Evolutionary conservation across 1,140 invertebrate genomes (phyloP).

Genomic region (Caenorhabditis remanei): DNA sequence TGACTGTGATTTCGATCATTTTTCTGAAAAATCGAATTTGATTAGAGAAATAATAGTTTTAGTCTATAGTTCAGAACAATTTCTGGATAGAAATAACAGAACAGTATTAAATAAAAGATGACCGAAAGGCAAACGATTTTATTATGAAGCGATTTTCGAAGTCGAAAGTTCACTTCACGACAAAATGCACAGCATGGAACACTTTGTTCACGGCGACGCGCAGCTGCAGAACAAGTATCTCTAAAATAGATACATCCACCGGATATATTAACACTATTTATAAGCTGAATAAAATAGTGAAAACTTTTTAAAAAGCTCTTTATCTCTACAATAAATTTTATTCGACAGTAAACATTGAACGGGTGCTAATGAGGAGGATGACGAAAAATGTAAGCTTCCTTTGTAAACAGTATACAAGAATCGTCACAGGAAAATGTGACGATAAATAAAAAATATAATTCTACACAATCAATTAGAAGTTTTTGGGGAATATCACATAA

Average conservation of each 20-base stretch:
- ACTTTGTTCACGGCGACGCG: not conserved
- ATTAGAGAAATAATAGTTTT: not conserved
- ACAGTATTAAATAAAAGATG: not conserved
- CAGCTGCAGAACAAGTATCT: not conserved
- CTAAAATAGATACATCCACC: not conserved
- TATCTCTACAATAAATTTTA: conserved; percentile 28
- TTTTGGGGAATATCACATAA: conserved; percentile 32
- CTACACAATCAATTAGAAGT: conserved; percentile 16
- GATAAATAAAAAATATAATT: not conserved
- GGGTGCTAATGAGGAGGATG: too few species aligned
- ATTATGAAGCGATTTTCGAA: too few species aligned
- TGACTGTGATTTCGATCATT: conserved; percentile 99
- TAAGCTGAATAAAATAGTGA: too few species aligned
- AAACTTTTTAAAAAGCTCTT: not conserved
- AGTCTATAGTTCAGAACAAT: not conserved
- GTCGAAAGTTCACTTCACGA: not conserved
- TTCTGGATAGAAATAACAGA: not conserved
- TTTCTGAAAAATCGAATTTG: conserved; percentile 29
- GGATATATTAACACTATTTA: too few species aligned
- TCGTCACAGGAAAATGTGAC: conserved; percentile 6
- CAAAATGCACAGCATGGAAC: not conserved
- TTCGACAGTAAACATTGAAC: conserved; percentile 2
- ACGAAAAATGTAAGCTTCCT: conserved; percentile 17
- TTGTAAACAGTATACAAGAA: conserved; percentile 16
- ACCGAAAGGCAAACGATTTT: not conserved